Percentiles rank a stretch among this genome's conserved stretches.
These are phyloP conservation scores for Tor tambroides DNA, from an alignment of 2,113 vertebrate species.

Conservation along the genomic window DNA sequence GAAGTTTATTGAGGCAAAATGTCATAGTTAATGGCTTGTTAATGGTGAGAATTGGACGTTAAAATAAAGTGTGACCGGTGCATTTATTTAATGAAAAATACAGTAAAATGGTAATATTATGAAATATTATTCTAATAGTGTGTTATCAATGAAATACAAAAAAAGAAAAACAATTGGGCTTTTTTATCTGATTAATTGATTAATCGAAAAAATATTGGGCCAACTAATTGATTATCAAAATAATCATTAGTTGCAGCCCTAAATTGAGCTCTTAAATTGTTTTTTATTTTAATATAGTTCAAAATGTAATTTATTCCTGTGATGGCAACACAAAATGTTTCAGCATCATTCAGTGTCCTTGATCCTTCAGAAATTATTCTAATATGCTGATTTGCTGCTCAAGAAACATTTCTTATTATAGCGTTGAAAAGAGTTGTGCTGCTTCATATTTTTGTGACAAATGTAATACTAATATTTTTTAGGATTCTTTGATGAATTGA, in stretches of 20 bases:
- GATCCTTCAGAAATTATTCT: not conserved
- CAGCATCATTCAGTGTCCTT: not conserved
- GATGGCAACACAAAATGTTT: not conserved
- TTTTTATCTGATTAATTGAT: no score
- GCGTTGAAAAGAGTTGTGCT: not conserved
- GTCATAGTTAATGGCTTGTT: no score
- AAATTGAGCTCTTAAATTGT: no score
- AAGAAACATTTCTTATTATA: not conserved
- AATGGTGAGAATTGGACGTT: no score
- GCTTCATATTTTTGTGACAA: not conserved
- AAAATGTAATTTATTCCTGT: not conserved
- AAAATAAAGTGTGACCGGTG: not conserved
- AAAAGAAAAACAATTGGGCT: no score
- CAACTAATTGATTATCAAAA: no score
- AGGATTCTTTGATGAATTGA: not conserved
- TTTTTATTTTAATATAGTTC: not conserved
- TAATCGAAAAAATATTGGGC: no score
- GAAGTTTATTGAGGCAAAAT: no score
- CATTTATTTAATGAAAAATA: not conserved
- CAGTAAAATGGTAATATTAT: not conserved
- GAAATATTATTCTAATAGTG: not conserved
- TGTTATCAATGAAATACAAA: no score
- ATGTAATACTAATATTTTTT: not conserved
- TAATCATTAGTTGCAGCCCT: no score
- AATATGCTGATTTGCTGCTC: not conserved